Base-by-base conservation (phyloP, 2,888 invertebrate genomes). In the Carcina quercana region DNA sequence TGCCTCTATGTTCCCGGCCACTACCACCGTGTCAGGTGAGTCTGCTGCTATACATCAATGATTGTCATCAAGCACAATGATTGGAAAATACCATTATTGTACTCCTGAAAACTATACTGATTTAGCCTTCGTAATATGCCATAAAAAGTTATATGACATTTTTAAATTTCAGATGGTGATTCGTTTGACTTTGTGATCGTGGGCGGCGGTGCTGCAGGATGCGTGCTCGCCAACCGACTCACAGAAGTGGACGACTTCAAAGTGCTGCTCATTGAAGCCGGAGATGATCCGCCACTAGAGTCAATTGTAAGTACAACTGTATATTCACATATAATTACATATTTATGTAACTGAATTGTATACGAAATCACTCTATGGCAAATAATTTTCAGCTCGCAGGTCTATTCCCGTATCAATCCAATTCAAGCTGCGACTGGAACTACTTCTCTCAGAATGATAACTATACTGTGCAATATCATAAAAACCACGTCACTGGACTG, bases 231-330 rank as follows among this genome's bases (percentile, higher is more conserved):
- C 1, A 50, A 43, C 28, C 38, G 59, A 13, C 43, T 59, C 5
- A 43, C 45, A 2, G 56, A 59, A 36, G 42, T 50, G 11, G 37
- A 39, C 10, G 41, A 45, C 4, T 47, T 43, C 24, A 47, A 35
- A 5, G 54, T 89, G 0, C 61, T 91, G 1, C 73, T 91, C 0
- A 67, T 91, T 3, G 90, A 91, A 63, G 90, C 90, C 3, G 90
- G 90, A 37, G 72, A 35, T 6, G 40, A 43, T 24, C 46, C 46
- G 7, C 38, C 42, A 1, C 2, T 43, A 1, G 46, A 45, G 15
- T 35, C 39, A 5, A 32, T 29, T 28, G 42, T 43, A 7, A 32
- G 42, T 39, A 24, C 6, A 2, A 2, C 1, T 12, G 17, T 5
- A 7, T 17, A 17, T 5, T 5, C 17, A 5, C 7, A 17, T 17